Conservation (phyloP, 1,140 invertebrate species). For the Pectinophora gossypiella region DNA sequence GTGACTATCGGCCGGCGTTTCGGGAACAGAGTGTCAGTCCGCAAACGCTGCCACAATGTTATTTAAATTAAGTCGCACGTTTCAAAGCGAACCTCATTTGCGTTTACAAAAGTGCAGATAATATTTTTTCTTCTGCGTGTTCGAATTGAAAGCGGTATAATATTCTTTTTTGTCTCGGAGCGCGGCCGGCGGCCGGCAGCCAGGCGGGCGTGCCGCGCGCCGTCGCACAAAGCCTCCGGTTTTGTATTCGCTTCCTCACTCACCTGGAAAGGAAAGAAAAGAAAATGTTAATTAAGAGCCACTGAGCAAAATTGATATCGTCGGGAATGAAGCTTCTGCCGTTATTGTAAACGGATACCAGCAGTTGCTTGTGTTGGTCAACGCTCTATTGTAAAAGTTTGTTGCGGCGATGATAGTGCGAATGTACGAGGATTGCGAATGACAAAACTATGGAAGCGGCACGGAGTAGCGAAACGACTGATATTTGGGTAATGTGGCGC, state of each 20-base stretch:
- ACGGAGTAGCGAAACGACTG: slow-evolving; percentile 12
- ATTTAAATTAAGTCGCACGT: slow-evolving; percentile 61
- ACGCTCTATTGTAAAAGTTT: background rate
- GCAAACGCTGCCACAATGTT: slow-evolving; percentile 30
- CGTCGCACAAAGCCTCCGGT: slow-evolving; percentile 52
- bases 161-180: slow-evolving; percentile 66
- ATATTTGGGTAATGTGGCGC: slow-evolving; percentile 30
- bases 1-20: background rate
- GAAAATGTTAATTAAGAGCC: slow-evolving; percentile 73
- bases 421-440: slow-evolving; percentile 2
- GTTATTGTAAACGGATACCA: slow-evolving; percentile 61
- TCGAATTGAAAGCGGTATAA: slow-evolving; percentile 66
- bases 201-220: slow-evolving; percentile 25
- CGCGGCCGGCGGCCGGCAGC: slow-evolving; percentile 23
- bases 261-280: slow-evolving; percentile 73
- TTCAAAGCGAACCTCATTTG: slow-evolving; percentile 68
- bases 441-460: slow-evolving; percentile 9
- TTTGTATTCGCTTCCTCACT: slow-evolving; percentile 65
- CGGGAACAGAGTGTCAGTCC: slow-evolving; percentile 8
- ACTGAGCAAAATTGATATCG: slow-evolving; percentile 71
- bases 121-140: slow-evolving; percentile 66
- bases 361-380: slow-evolving; percentile 27
- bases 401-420: background rate
- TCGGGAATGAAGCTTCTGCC: slow-evolving; percentile 48
- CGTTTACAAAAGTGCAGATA: slow-evolving; percentile 70